Evolutionary conservation across 2,797 vertebrate species (phyloP), one percentile per base, ranked within the genome.

Genomic region (Typhlichthys eigenmanni): DNA sequence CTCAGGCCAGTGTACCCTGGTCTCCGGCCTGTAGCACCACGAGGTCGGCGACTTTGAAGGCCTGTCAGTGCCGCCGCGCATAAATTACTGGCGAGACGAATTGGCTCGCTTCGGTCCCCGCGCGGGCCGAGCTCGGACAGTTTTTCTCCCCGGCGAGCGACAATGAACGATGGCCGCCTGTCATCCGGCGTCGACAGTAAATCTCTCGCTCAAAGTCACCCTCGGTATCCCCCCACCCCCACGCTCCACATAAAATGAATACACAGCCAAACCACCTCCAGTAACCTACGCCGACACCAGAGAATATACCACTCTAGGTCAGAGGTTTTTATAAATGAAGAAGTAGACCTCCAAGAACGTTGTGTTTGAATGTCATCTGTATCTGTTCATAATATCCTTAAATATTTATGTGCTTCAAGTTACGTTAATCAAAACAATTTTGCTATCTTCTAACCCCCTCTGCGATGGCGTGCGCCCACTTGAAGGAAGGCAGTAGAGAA

Each of bases 131-230:
- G 75, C 81, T 70, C 58, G 29, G 54, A 83, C 80, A 79, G 88
- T 90, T 90, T 89, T 76, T 91, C 81, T 82, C 58, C 32, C 64
- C 88, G 87, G 90, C 85, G 83, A 87, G 90, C 50, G 78, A 86
- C 62, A 72, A 66, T 38, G 75, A 64, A 64, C 65, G 84, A 89
- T 79, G 75, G 81, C 78, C 55, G 68, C 82, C 85, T 85, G 87
- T 89, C 86, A 87, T 88, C 82, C 68, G 66, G 50, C 29, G 43
- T 6, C 9, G 0, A 10, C 32, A 43, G 29, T 10, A 2, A 43
- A 29, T n/a, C 54, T n/a, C 11, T 12, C 29, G 52, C 32, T 13
- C 29, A 19, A 16, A 52, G n/a, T 4, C 32, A 14, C 14, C 38
- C 58, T 58, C 38, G 29, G 7, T 5, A 10, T 12, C 58, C 47